Base-by-base conservation (phyloP, 1,140 invertebrate genomes). In the Heliothis subflexa region DNA sequence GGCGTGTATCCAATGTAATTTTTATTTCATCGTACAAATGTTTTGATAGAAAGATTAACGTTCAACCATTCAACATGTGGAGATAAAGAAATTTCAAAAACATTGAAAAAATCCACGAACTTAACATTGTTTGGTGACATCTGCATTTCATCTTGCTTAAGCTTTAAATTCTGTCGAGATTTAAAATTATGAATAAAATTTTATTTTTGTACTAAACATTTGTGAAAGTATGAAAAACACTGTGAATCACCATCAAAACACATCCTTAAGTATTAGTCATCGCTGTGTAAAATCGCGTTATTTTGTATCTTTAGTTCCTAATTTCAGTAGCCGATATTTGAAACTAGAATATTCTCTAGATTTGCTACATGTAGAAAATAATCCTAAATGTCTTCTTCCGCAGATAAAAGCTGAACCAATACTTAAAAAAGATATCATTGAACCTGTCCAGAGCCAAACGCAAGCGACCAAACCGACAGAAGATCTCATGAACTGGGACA, bases 401-500 rank as follows among this genome's bases (percentile, higher is more conserved):
- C 83, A 93, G 91, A 80, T 88, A 7, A 86, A 90, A 81, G 28
- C 83, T 4, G 91, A 92, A 73, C 47, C 61, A 14, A 21, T 68
- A 49, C 16, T 47, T 10, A 55, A 49, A 16, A 45, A 45, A 66
- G 49, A 52, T 16, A 21, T 49, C 16, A 49, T 28, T 16, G 52
- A 57, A 50, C 76, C 62, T 13, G 21, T 61, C 1, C 57, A 52
- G 28, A 61, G 62, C 13, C 66, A 45, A 18, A n/a, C 49, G 14
- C 70, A 74, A 61, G n/a, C 59, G 33, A 79, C 80, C 28, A 78
- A 83, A 25, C 80, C 77, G 57, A 52, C 73, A 16, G 88, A 89
- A 83, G 88, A 91, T 21, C 71, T 83, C 0, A 93, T 92, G 91
- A 92, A 91, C 50, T 94, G 93, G 93, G 90, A 94, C 64, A 87